Base-by-base conservation (phyloP, 2,113 vertebrate genomes). In the Neogobius melanostomus region DNA sequence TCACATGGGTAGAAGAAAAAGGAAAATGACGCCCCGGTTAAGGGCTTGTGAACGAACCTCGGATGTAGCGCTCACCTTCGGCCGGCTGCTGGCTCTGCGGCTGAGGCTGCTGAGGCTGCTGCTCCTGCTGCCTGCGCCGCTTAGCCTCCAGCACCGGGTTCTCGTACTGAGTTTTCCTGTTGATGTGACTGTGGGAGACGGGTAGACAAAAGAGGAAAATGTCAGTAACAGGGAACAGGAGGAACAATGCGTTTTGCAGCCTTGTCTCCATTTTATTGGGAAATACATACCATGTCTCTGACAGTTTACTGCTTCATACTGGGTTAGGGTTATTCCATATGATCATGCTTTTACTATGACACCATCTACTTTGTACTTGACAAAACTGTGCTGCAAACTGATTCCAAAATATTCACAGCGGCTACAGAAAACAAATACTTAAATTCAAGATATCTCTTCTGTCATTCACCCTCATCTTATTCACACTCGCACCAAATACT, bases 121-220 rank as follows among this genome's bases (percentile, higher is more conserved):
- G 96, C 7, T 96, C 95, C 8, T 96, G 91, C 84, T 98, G 98
- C 73, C 96, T 95, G 92, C 97, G 97, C 87, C 95, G 91, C 91
- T 99, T 99, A 2, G 96, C 97, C 92, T 99, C 98, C 75, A 98
- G 87, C 82, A 98, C 91, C 2, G 98, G 98, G 85, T 99, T 98
- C 87, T 99, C 98, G 85, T 99, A 99, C 82, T 99, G 98, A 0
- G 98, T 99, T 93, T 98, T 98, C 90, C 97, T 93, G 95, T 99
- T 99, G 92, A 99, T 95, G 89, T 99, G 98, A 94, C 98, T 99
- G 68, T 87, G 84, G 82, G 72, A 36, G 2, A 3, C 65, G 52
- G 64, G 60, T 17, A 8, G 12, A n/a, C 65, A 42, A 51, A 12
- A 61, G n/a, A 44, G 9, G 72, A 64, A 67, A 69, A 76, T 47